These are phyloP conservation scores for Hydropsyche tenuis DNA, from an alignment of 1,140 invertebrate genomes.

Conservation along the genomic window DNA sequence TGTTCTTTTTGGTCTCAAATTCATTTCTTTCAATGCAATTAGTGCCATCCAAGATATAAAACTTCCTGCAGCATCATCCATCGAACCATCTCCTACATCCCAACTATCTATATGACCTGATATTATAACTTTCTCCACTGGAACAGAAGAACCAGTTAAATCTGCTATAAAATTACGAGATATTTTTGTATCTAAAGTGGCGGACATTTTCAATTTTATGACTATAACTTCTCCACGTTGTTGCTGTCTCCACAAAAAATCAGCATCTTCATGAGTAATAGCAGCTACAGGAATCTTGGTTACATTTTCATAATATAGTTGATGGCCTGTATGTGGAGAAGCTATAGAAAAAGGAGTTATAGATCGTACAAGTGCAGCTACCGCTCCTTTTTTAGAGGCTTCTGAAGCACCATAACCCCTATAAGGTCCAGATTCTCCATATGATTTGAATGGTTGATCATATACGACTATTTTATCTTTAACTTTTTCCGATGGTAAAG, in stretches of 20 bases:
- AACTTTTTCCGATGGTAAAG: conserved; percentile 57
- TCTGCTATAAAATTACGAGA: conserved; percentile 75
- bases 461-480: conserved; percentile 75
- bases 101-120: conserved; percentile 82
- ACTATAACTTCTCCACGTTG: conserved; percentile 55
- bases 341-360: conserved; percentile 73
- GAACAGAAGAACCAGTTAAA: conserved; percentile 62
- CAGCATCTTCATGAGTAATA: conserved; percentile 78
- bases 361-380: conserved; percentile 73
- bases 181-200: conserved; percentile 45
- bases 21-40: conserved; percentile 68
- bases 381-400: conserved; percentile 70
- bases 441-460: conserved; percentile 67
- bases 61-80: conserved; percentile 81
- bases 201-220: conserved; percentile 53
- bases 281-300: conserved; percentile 74
- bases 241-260: conserved; percentile 68
- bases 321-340: conserved; percentile 70
- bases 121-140: conserved; percentile 69
- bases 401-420: conserved; percentile 64
- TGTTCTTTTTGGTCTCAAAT: conserved; percentile 71
- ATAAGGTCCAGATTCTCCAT: conserved; percentile 65
- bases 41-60: conserved; percentile 77
- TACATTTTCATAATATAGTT: conserved; percentile 64
- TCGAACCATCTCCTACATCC: conserved; percentile 80